These are phyloP conservation scores for Melanostoma scalare DNA, from an alignment of 2,888 invertebrate genomes.

Conservation along the genomic window DNA sequence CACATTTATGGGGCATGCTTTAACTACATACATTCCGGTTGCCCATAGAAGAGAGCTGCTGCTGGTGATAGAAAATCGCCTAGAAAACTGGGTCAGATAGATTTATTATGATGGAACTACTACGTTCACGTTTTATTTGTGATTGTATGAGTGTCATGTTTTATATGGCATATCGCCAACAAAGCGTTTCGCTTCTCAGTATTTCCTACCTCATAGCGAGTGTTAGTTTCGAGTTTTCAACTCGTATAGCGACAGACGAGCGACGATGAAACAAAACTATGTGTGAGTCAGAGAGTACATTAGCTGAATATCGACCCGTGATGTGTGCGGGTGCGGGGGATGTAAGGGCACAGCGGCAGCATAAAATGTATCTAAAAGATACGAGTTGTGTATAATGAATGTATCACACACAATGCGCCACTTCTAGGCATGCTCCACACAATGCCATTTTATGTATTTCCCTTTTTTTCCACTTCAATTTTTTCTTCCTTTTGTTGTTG, in stretches of 20 bases:
- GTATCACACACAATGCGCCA: conserved; percentile 69
- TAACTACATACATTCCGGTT: conserved; percentile 56
- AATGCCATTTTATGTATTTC: conserved; percentile 54
- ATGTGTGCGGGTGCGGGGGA: conserved; percentile 24
- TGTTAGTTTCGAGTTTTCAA: conserved; percentile 47
- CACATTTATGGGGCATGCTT: conserved; percentile 61
- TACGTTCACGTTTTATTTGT: conserved; percentile 48
- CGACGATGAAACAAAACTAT: conserved; percentile 25
- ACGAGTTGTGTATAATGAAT: conserved; percentile 68
- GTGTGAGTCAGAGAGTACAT: conserved; percentile 64
- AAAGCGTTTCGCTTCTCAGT: conserved; percentile 55
- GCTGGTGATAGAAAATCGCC: conserved; percentile 71
- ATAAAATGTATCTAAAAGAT: conserved; percentile 71
- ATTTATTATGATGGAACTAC: conserved; percentile 72
- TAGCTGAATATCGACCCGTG: conserved; percentile 69
- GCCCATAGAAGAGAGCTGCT: conserved; percentile 51
- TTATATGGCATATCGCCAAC: conserved; percentile 70
- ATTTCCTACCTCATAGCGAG: conserved; percentile 22
- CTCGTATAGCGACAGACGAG: not conserved
- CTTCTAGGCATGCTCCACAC: conserved; percentile 72
- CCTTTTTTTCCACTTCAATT: conserved; percentile 37
- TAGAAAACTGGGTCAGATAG: conserved; percentile 73
- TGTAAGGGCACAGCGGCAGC: conserved; percentile 30
- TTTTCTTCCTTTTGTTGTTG: conserved; percentile 37
- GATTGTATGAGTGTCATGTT: conserved; percentile 46